Evolutionary conservation across 2,113 vertebrate genomes (phyloP).

Genomic region (Nestor notabilis): DNA sequence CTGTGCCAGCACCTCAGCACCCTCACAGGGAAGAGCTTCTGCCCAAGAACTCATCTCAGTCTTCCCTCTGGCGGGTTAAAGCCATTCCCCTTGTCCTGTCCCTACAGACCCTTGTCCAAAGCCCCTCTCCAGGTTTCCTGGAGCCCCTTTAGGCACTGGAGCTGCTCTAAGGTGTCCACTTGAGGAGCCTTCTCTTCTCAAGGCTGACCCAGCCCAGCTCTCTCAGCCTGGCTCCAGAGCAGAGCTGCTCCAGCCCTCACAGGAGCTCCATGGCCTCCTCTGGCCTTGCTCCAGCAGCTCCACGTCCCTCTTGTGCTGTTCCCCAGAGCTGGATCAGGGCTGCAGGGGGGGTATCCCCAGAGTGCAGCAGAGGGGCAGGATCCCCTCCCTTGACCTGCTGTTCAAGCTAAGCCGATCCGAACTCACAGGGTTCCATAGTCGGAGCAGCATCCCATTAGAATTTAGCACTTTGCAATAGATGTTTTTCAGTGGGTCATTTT

Average conservation of each 20-base stretch:
- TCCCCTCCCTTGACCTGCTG: background rate
- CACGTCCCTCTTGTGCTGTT: background rate
- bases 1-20: no score
- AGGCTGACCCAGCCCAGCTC: no score
- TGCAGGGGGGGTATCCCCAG: background rate
- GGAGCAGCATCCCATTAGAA: background rate
- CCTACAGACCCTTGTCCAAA: no score
- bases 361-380: background rate
- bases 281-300: background rate
- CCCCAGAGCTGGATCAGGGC: background rate
- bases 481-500: background rate
- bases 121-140: no score
- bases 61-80: no score
- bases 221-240: background rate
- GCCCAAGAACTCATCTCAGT: no score
- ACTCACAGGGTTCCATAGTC: rapidly evolving
- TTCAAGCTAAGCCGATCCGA: background rate
- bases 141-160: no score
- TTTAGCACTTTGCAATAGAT: background rate
- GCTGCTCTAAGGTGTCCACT: no score
- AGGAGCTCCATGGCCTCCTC: background rate
- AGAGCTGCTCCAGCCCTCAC: background rate
- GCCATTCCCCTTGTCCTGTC: no score
- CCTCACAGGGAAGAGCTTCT: no score
- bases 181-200: no score